Conservation (phyloP, 1,140 invertebrate genomes). For the Pararge aegeria region DNA sequence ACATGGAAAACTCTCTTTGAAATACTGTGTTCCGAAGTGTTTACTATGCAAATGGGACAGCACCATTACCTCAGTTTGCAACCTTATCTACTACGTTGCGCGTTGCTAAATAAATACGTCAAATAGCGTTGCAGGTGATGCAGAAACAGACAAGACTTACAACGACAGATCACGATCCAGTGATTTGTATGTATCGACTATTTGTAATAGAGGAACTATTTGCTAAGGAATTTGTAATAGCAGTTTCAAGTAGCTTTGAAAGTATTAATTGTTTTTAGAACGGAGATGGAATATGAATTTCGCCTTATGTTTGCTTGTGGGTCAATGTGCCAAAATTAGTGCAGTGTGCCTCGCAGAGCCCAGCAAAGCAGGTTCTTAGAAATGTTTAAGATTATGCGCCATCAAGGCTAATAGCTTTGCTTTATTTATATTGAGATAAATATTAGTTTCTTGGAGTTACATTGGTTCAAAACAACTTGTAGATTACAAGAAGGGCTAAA, state of each 20-base stretch:
- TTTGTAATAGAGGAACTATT: background rate
- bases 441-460: too few relatives aligned
- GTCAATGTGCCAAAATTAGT: too few relatives aligned
- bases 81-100: conserved; percentile 20
- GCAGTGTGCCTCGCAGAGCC: too few relatives aligned
- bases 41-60: conserved; percentile 24
- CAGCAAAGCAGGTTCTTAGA: too few relatives aligned
- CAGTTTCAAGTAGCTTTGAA: background rate
- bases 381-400: too few relatives aligned
- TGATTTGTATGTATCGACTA: conserved; percentile 2
- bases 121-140: background rate
- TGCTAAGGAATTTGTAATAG: background rate
- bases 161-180: conserved; percentile 16
- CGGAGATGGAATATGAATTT: too few relatives aligned
- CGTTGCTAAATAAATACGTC: conserved; percentile 27
- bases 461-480: too few relatives aligned
- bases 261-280: background rate
- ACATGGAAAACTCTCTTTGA: background rate
- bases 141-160: conserved; percentile 8
- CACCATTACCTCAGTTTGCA: conserved; percentile 11
- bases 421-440: too few relatives aligned
- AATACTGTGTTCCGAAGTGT: background rate
- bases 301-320: too few relatives aligned
- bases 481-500: too few relatives aligned
- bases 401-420: too few relatives aligned